phyloP scores from a whole-genome alignment of 2,797 vertebrate species.

The Alcedo atthis region DNA sequence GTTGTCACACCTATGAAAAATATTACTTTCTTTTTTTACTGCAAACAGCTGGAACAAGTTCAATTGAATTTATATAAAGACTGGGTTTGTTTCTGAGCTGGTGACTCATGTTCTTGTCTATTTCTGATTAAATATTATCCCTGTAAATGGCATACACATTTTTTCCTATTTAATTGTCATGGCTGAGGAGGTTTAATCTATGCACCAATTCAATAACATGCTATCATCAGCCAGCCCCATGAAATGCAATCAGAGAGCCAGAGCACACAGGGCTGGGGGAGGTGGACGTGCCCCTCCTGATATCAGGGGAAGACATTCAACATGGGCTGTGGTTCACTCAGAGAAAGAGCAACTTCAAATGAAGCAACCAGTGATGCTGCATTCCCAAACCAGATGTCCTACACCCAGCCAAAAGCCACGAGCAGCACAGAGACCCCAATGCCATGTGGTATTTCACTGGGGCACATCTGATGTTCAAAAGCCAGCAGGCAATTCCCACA shows the following conservation, averaged over 20 bases:
- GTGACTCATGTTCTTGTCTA: slow-evolving; percentile 60
- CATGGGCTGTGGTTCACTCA: background rate
- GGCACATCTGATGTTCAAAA: slow-evolving; percentile 3
- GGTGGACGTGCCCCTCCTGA: background rate
- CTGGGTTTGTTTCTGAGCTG: slow-evolving; percentile 54
- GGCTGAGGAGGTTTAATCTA: slow-evolving; percentile 52
- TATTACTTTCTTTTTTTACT: background rate
- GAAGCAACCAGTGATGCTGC: background rate
- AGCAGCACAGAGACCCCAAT: background rate
- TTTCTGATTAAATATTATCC: slow-evolving; percentile 72
- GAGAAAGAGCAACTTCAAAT: background rate
- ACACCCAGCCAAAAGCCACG: background rate
- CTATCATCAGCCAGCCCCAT: background rate
- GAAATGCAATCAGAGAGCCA: slow-evolving; percentile 28
- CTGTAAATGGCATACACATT: slow-evolving; percentile 38
- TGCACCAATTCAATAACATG: slow-evolving; percentile 48
- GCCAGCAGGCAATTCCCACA: background rate
- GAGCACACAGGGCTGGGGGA: background rate
- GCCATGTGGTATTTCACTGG: slow-evolving; percentile 15
- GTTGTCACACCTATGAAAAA: slow-evolving; percentile 22
- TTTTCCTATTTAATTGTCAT: slow-evolving; percentile 64
- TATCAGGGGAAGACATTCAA: background rate
- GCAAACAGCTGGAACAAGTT: slow-evolving; percentile 36
- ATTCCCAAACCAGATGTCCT: slow-evolving; percentile 35
- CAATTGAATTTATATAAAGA: slow-evolving; percentile 53